Evolutionary conservation across 2,888 invertebrate genomes (phyloP).

Genomic region (Leucoma salicis): DNA sequence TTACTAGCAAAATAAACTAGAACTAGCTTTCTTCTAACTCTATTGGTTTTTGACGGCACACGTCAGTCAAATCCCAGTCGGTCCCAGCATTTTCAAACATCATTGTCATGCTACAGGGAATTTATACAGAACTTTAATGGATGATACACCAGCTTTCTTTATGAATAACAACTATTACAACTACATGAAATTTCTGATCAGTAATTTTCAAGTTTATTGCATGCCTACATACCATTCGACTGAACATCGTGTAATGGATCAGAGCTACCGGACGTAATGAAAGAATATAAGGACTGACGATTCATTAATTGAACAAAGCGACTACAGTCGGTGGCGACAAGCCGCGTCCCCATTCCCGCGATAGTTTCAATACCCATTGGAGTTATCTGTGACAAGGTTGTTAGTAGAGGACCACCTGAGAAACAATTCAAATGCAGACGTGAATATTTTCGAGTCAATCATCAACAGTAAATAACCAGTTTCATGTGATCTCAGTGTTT

Average conservation of each 20-base stretch:
- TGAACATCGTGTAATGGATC: slow-evolving; percentile 35
- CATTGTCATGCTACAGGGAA: too few species aligned
- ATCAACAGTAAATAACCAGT: slow-evolving; percentile 41
- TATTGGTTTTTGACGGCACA: too few species aligned
- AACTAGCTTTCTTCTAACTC: too few species aligned
- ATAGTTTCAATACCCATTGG: slow-evolving; percentile 65
- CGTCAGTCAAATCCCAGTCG: too few species aligned
- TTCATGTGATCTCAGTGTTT: slow-evolving; percentile 36
- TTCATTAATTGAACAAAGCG: slow-evolving; percentile 62
- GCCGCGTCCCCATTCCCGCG: slow-evolving; percentile 64
- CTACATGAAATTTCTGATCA: too few species aligned
- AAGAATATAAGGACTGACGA: slow-evolving; percentile 39
- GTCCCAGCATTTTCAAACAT: too few species aligned
- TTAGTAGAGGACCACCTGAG: slow-evolving; percentile 65
- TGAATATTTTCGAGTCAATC: slow-evolving; percentile 64
- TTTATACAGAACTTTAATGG: too few species aligned
- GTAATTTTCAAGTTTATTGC: too few species aligned
- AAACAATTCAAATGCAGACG: slow-evolving; percentile 60
- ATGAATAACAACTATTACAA: too few species aligned
- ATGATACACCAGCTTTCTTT: too few species aligned
- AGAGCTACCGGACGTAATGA: slow-evolving; percentile 31
- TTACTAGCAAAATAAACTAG: too few species aligned
- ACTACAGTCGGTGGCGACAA: slow-evolving; percentile 43
- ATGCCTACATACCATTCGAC: too few species aligned
- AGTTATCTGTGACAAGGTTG: slow-evolving; percentile 77